Percentiles rank a stretch among this genome's conserved stretches.
These are phyloP conservation scores for Dromaius novaehollandiae DNA, from an alignment of 2,113 vertebrate genomes.

Conservation along the genomic window DNA sequence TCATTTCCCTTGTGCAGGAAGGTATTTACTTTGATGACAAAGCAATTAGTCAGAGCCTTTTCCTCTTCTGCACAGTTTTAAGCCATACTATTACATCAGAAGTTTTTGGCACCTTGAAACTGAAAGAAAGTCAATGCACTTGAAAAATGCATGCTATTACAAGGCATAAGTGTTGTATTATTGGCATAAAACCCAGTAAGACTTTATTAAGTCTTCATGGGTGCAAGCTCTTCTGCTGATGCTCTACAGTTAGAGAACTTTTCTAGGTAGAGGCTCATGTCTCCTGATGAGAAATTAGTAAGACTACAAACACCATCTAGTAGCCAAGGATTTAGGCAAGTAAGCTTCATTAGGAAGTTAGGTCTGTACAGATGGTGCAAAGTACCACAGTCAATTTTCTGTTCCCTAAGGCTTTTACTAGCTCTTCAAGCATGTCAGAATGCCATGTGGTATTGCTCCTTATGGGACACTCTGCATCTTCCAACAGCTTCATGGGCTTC, in stretches of 20 bases:
- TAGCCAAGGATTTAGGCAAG: background rate
- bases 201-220: background rate
- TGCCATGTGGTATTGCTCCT: background rate
- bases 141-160: background rate
- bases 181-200: background rate
- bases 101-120: background rate
- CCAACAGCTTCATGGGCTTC: background rate
- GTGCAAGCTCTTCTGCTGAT: background rate
- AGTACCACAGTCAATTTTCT: background rate
- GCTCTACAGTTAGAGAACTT: background rate
- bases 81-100: background rate
- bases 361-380: background rate
- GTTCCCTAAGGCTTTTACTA: background rate
- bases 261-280: background rate
- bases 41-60: background rate
- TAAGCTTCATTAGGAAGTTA: background rate
- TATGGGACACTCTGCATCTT: background rate
- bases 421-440: background rate
- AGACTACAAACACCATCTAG: background rate
- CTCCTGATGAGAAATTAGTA: background rate
- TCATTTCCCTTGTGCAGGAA: conserved; percentile 55
- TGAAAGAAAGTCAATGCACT: conserved; percentile 29
- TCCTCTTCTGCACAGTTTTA: conserved; percentile 13
- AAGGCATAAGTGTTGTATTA: background rate
- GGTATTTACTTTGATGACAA: conserved; percentile 50